Percentiles rank a stretch among this genome's conserved stretches.
phyloP scores from a whole-genome alignment of 2,797 vertebrate genomes.

The Mus minutoides region DNA sequence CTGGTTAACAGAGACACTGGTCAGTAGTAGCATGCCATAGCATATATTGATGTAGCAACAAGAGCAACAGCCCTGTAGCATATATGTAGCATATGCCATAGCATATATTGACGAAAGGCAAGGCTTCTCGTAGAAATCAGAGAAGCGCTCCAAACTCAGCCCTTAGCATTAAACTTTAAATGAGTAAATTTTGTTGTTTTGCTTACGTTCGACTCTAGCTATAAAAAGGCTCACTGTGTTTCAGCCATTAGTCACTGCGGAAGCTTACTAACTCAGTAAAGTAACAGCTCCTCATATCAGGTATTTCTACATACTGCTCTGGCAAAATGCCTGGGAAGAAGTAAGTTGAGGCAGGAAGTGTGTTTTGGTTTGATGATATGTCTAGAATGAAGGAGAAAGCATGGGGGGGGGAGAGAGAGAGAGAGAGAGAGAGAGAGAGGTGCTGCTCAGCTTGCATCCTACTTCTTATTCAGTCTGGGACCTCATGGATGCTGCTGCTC shows the following conservation, averaged over 20 bases:
- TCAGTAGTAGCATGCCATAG: background rate
- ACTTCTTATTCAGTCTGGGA: too few relatives aligned
- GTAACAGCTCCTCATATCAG: background rate
- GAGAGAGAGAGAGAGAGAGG: background rate
- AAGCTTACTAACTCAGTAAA: constrained; percentile 25
- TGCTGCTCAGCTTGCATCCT: background rate
- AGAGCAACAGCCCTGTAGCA: background rate
- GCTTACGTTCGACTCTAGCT: background rate
- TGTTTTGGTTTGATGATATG: background rate
- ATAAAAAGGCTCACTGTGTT: background rate
- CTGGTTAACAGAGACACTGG: background rate
- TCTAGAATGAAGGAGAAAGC: background rate
- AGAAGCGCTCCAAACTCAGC: background rate
- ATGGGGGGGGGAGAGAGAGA: too few relatives aligned
- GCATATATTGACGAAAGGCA: background rate
- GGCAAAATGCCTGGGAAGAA: background rate
- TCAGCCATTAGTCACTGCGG: background rate
- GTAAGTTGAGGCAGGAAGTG: background rate
- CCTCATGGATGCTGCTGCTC: background rate
- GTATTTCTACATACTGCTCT: background rate
- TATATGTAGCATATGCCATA: too few relatives aligned
- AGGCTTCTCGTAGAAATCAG: background rate
- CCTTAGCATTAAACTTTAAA: constrained; percentile 4
- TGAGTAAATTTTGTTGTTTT: background rate
- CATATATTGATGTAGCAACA: background rate